Percentiles rank a stretch among this genome's conserved stretches.
Evolutionary conservation across 2,888 invertebrate genomes (phyloP).

Genomic region (Orthosia gracilis): DNA sequence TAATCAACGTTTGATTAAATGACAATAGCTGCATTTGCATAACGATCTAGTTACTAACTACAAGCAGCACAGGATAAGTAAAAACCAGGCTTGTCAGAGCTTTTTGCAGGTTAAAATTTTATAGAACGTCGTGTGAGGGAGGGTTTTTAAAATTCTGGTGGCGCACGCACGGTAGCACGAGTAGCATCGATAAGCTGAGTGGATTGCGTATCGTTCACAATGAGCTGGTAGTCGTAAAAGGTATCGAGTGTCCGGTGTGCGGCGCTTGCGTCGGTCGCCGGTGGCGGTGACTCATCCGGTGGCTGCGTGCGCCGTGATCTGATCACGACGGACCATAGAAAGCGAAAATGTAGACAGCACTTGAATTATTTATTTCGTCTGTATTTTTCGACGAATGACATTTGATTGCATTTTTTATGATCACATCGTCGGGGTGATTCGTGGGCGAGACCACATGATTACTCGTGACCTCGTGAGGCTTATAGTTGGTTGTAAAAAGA

Average conservation of each 20-base stretch:
- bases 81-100: slow-evolving; percentile 37
- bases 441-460: not conserved
- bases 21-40: not conserved
- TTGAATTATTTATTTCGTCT: slow-evolving; percentile 40
- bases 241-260: slow-evolving; percentile 76
- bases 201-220: slow-evolving; percentile 69
- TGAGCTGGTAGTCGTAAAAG: slow-evolving; percentile 74
- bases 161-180: slow-evolving; percentile 59
- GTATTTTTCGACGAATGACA: not conserved
- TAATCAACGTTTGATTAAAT: slow-evolving; percentile 1
- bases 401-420: slow-evolving; percentile 39
- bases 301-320: slow-evolving; percentile 76
- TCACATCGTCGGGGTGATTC: slow-evolving; percentile 7
- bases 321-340: slow-evolving; percentile 74
- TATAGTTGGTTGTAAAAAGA: not conserved
- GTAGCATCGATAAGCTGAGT: slow-evolving; percentile 72
- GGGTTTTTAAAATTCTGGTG: slow-evolving; percentile 62
- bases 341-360: slow-evolving; percentile 67
- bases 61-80: slow-evolving; percentile 8
- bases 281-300: slow-evolving; percentile 78
- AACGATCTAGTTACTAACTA: slow-evolving; percentile 5
- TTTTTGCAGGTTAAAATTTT: slow-evolving; percentile 10
- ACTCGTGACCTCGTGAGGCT: not conserved
- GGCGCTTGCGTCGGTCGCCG: slow-evolving; percentile 71
- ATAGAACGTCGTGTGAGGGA: slow-evolving; percentile 37